Evolutionary conservation across 2,113 vertebrate genomes (phyloP), one percentile per base, ranked within the genome.

Genomic region (Coryphaenoides rupestris): DNA sequence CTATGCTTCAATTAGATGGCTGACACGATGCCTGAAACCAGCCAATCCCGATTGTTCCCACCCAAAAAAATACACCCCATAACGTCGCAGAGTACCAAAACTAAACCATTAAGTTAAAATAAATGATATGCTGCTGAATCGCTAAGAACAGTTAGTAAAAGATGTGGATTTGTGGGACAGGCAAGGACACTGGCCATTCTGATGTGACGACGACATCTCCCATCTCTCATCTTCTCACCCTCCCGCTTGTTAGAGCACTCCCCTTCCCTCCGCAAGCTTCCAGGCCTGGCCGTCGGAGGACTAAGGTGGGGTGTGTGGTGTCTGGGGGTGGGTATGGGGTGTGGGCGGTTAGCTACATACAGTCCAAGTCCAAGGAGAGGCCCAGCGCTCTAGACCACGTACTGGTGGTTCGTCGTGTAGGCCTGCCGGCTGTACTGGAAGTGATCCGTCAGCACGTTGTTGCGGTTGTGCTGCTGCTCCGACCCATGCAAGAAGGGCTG

Each of bases 341-440:
- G 33, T 40, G 55, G 59, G 24, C 17, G 65, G 55, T 1, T 12
- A 3, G 69, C 69, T 63, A 65, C 76, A 74, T 68, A 70, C 71
- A 76, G 67, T 58, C n/a, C 60, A 81, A 23, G 84, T 86, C 75
- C 61, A 70, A 60, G 2, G 66, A 24, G 28, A 21, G 10, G 54
- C 12, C 15, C 19, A 63, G 69, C n/a, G 22, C 14, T 45, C 87
- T 92, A 99, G 64, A 99, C 91, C 21, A 98, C 95, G 17, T 95
- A 98, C 21, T 96, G 92, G 12, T 90, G 86, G 69, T 80, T 82
- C 12, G 84, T 21, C 0, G 92, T 93, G 60, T 94, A 91, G 82
- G 72, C 72, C 76, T 95, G 95, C 26, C 94, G 87, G 76, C 70
- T 85, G 60, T 96, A 95, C 86, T 96, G 95, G 78, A 95, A 95